Conservation (phyloP, 2,113 vertebrate genomes). For the Nannobrachium achirus region DNA sequence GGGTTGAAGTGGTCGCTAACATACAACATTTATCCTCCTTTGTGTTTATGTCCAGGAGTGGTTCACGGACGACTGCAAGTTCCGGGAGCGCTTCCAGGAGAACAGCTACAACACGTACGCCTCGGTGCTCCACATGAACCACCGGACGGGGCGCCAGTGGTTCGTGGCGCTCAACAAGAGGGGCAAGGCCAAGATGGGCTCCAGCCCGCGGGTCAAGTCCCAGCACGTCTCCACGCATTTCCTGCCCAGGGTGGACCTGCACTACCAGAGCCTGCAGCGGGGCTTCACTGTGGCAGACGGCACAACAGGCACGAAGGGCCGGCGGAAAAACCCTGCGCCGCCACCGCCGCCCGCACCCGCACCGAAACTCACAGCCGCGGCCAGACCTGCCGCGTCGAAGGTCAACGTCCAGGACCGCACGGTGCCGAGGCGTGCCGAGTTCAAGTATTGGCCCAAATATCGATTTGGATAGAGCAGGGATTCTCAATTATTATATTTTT, state of each 20-base stretch:
- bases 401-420: conserved; percentile 19
- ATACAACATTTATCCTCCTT: not conserved
- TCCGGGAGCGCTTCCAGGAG: conserved; percentile 96
- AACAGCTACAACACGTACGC: conserved; percentile 99
- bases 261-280: conserved; percentile 69
- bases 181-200: conserved; percentile 95
- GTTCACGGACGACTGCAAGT: conserved; percentile 94
- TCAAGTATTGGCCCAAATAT: conserved; percentile 95
- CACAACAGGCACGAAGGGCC: conserved; percentile 58
- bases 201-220: conserved; percentile 90
- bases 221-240: conserved; percentile 96
- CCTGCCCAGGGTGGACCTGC: conserved; percentile 85
- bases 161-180: conserved; percentile 96
- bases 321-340: conserved; percentile 72
- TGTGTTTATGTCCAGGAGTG: conserved; percentile 71
- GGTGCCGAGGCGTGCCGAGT: conserved; percentile 66
- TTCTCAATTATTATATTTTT: not conserved
- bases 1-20: too few relatives aligned
- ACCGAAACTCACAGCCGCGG: too few relatives aligned
- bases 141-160: conserved; percentile 87
- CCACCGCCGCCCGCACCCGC: conserved; percentile 16
- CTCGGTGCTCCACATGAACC: conserved; percentile 87
- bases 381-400: conserved; percentile 66
- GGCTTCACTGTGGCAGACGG: conserved; percentile 88
- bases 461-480: conserved; percentile 85